Conservation (phyloP, 2,113 vertebrate genomes). For the Mohoua ochrocephala region DNA sequence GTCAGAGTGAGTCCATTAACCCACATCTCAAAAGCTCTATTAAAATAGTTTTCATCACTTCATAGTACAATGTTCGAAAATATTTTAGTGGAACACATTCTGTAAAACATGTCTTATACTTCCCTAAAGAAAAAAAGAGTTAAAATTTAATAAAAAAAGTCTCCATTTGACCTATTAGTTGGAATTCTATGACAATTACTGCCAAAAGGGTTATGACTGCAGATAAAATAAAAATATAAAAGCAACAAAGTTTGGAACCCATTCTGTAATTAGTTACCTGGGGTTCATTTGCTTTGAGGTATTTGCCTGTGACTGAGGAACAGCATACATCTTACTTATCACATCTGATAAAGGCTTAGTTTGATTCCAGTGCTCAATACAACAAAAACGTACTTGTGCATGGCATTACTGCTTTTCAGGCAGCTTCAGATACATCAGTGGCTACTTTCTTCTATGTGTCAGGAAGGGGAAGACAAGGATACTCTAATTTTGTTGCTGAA, state of each 20-base stretch:
- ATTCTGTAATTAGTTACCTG: not conserved
- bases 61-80: not conserved
- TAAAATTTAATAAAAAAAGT: not conserved
- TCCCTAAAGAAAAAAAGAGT: not conserved
- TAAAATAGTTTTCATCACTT: not conserved
- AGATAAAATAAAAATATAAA: not conserved
- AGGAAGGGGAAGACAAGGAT: not conserved
- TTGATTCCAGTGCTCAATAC: not conserved
- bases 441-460: not conserved
- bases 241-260: not conserved
- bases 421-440: not conserved
- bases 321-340: not conserved
- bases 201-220: not conserved
- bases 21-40: not conserved
- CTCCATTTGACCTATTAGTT: not conserved
- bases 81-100: not conserved
- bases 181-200: not conserved
- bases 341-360: not conserved
- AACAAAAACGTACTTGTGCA: not conserved
- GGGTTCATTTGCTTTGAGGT: not conserved
- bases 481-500: not conserved
- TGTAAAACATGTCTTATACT: not conserved
- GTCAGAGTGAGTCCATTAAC: not conserved
- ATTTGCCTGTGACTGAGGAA: not conserved
- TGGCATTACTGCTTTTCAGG: not conserved